Base-by-base conservation (phyloP, 1,140 invertebrate genomes). In the Pachypsylla venusta region DNA sequence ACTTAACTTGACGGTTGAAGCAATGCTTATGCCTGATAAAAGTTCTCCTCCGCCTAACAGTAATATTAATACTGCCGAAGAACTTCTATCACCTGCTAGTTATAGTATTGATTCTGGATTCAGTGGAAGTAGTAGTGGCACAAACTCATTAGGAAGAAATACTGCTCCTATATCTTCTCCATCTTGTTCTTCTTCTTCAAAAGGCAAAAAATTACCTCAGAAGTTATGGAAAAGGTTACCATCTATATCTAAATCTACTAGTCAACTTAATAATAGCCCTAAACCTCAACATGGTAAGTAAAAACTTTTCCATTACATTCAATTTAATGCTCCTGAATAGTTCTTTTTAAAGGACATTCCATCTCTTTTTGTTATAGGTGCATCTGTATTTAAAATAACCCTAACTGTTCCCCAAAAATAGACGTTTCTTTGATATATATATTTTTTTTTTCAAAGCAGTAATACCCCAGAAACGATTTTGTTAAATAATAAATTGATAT, bases 1-100 rank as follows among this genome's bases (percentile, higher is more conserved):
- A 69, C 72, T 91, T 35, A 91, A 91, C 75, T 75, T 91, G 27
- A 86, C 87, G 63, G 82, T 89, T 26, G 89, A 91, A 72, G 85
- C 85, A 42, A 89, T 91, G 87, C 71, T 89, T 56, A 89, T 89
- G 85, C 86, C 84, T 20, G 54, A 62, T 13, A 54, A 56, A 28
- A 60, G 57, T 24, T 48, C 57, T 16, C 35, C 57, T n/a, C 20
- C 35, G 3, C 22, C 25, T n/a, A 26, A 16, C 16, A 16, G 54
- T 25, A 2, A 27, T 19, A 30, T 30, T 2, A 53, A 57, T 1
- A 35, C 54, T 16, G 84, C 84, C 30, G 83, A 86, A 67, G 81
- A 85, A 62, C 74, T 85, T 58, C 73, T 81, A 66, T 83, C 81
- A 19, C 79, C 82, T 59, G 80, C 77, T 64, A 78, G 79, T 58